Percentiles rank a stretch among this genome's conserved stretches.
These are phyloP conservation scores for Esox niger DNA, from an alignment of 2,113 vertebrate genomes.

Conservation along the genomic window DNA sequence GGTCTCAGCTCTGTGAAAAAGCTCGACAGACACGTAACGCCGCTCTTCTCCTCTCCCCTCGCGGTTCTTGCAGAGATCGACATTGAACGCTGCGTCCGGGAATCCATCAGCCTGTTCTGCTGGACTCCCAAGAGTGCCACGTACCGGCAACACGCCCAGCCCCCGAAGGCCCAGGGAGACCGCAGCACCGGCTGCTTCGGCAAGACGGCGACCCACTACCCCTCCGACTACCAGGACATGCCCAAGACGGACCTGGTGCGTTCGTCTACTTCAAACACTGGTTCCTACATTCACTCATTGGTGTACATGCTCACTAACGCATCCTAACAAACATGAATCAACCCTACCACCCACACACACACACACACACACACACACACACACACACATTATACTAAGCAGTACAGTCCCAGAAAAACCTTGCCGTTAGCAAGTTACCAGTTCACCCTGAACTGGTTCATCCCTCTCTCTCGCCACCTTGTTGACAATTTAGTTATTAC, in stretches of 20 bases:
- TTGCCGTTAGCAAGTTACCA: too few species aligned
- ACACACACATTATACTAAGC: too few species aligned
- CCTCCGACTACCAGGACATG: conserved; percentile 83
- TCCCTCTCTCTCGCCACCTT: too few species aligned
- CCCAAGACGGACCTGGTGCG: conserved; percentile 86
- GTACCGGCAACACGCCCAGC: conserved; percentile 89
- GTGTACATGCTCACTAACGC: not conserved
- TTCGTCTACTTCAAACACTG: too few species aligned
- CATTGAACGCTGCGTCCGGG: conserved; percentile 94
- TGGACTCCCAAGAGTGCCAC: conserved; percentile 96
- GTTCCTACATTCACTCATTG: not conserved
- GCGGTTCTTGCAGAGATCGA: conserved; percentile 81
- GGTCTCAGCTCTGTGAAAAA: not conserved
- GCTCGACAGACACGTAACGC: not conserved
- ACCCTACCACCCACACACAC: not conserved
- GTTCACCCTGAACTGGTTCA: too few species aligned
- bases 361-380: not conserved
- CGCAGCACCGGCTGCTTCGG: conserved; percentile 61
- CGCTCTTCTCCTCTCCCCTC: not conserved
- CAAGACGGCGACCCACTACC: conserved; percentile 69
- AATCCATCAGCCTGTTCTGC: conserved; percentile 94
- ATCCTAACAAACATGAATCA: not conserved
- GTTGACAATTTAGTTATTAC: too few species aligned
- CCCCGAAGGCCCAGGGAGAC: conserved; percentile 54
- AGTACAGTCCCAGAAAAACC: too few species aligned